Percentiles rank a stretch among this genome's conserved stretches.
Conservation (phyloP, 2,797 vertebrate species). For the Sebastes trivittatus region DNA sequence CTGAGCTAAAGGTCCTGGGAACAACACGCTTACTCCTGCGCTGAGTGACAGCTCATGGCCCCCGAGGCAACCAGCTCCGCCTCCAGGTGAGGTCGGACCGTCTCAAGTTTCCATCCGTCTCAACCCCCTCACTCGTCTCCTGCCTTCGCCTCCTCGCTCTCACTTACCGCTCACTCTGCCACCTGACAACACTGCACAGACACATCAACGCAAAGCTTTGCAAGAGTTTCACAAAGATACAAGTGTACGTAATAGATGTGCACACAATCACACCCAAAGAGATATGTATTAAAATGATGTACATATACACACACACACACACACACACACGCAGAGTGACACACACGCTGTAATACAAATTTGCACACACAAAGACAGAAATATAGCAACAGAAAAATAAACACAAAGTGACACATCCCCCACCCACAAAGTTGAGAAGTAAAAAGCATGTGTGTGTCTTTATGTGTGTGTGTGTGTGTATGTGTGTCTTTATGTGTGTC, state of each 20-base stretch:
- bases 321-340: not conserved
- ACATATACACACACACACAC: not conserved
- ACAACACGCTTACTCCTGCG: conserved; percentile 47
- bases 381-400: not conserved
- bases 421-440: not conserved
- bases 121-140: conserved; percentile 45
- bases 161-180: conserved; percentile 44
- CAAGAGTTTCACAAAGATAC: not conserved
- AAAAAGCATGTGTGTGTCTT: not conserved
- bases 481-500: not conserved
- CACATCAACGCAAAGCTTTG: not conserved
- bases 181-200: conserved; percentile 26
- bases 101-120: conserved; percentile 60
- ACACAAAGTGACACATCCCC: not conserved
- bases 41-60: conserved; percentile 76
- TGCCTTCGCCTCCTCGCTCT: conserved; percentile 28
- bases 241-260: not conserved
- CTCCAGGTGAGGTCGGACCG: conserved; percentile 74
- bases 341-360: not conserved
- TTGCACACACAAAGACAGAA: not conserved
- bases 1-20: conserved; percentile 80
- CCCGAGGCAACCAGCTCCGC: conserved; percentile 61
- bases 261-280: not conserved
- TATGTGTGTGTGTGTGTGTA: not conserved
- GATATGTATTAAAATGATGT: no score